Conservation (phyloP, 30 jellyfish, hydroid and myxozoan genomes). For the Hydra vulgaris region DNA sequence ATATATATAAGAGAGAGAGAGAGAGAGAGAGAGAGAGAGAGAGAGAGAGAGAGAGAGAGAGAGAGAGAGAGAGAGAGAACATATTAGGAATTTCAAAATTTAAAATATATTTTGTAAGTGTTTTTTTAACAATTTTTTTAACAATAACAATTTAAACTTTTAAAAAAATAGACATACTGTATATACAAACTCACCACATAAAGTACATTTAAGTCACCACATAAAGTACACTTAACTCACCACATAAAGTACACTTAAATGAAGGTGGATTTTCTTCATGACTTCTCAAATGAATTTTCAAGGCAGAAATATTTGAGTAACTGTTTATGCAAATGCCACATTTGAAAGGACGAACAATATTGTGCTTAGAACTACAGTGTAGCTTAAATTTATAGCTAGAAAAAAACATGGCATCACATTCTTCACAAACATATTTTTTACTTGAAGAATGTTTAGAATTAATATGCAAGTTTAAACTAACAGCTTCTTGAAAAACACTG, state of each 20-base stretch:
- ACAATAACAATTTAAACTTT: too few relatives aligned
- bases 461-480: neutral
- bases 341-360: slow-evolving; percentile 21
- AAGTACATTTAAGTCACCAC: too few relatives aligned
- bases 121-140: too few relatives aligned
- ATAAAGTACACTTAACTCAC: slow-evolving; percentile 1
- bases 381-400: slow-evolving; percentile 1
- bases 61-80: too few relatives aligned
- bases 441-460: neutral
- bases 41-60: too few relatives aligned
- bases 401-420: slow-evolving; percentile 11
- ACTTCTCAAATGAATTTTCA: slow-evolving; percentile 15
- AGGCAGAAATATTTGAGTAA: neutral
- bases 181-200: too few relatives aligned
- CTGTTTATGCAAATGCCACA: slow-evolving; percentile 7
- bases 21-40: too few relatives aligned
- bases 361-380: slow-evolving; percentile 8
- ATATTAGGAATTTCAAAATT: too few relatives aligned
- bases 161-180: too few relatives aligned
- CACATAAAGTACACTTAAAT: slow-evolving; percentile 9
- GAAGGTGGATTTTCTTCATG: slow-evolving; percentile 20
- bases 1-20: too few relatives aligned
- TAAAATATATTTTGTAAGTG: too few relatives aligned
- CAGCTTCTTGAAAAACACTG: neutral
- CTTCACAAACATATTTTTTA: slow-evolving; percentile 16